Evolutionary conservation across 2,888 invertebrate species (phyloP).

Genomic region (Apoda limacodes): DNA sequence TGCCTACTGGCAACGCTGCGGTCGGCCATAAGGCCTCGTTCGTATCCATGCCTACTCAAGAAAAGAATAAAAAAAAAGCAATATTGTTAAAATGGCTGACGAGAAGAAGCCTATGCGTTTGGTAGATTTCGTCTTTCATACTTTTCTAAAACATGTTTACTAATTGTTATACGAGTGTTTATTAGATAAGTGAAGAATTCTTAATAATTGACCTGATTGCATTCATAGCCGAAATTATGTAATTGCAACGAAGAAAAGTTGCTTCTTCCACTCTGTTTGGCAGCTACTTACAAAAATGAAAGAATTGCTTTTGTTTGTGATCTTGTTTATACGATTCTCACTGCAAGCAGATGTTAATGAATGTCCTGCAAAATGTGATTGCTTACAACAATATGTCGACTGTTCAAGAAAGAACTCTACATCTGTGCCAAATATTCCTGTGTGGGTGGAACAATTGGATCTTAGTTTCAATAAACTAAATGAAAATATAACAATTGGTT

Average conservation of each 20-base stretch:
- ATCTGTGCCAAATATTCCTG: conserved; percentile 79
- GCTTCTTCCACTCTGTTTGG: conserved; percentile 37
- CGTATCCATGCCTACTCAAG: no score
- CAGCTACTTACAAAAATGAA: conserved; percentile 61
- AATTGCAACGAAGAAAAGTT: conserved; percentile 39
- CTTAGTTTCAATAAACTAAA: conserved; percentile 57
- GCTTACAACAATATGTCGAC: conserved; percentile 79
- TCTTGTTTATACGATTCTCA: conserved; percentile 36
- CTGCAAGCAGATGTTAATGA: conserved; percentile 48
- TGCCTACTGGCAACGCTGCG: no score
- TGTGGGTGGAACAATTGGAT: conserved; percentile 83
- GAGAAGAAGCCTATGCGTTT: no score
- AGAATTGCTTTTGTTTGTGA: conserved; percentile 52
- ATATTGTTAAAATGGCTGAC: no score
- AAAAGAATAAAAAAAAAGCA: no score
- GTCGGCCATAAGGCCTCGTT: no score
- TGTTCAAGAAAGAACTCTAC: conserved; percentile 79
- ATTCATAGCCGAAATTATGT: conserved; percentile 45
- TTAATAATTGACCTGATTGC: no score
- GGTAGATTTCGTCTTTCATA: no score
- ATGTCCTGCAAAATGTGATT: conserved; percentile 79
- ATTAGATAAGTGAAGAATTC: no score
- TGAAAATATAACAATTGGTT: conserved; percentile 44
- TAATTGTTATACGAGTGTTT: conserved; percentile 4
- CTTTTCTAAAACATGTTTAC: no score